These are phyloP conservation scores for Parauchenoglanis ngamensis DNA, from an alignment of 2,797 vertebrate genomes.

Conservation along the genomic window DNA sequence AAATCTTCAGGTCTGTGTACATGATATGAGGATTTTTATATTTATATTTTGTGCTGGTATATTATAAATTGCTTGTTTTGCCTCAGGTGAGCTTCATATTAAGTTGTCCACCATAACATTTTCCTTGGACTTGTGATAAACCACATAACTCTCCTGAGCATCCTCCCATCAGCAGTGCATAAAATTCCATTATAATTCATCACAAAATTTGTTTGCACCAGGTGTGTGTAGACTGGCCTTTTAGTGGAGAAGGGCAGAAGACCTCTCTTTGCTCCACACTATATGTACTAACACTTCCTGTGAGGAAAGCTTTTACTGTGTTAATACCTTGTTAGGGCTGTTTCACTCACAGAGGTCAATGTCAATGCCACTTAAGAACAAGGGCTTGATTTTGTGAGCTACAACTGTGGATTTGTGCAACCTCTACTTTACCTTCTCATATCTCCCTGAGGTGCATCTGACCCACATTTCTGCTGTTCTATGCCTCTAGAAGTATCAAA, in stretches of 20 bases:
- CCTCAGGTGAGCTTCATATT: slow-evolving; percentile 38
- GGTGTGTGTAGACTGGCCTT: slow-evolving; percentile 1
- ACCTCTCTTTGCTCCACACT: slow-evolving; percentile 57
- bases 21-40: background rate
- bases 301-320: slow-evolving; percentile 68
- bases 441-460: slow-evolving; percentile 55
- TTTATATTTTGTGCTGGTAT: background rate
- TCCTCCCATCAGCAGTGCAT: slow-evolving; percentile 18
- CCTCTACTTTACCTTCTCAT: slow-evolving; percentile 60
- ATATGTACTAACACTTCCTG: slow-evolving; percentile 75
- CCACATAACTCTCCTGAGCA: slow-evolving; percentile 15
- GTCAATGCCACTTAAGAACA: slow-evolving; percentile 78
- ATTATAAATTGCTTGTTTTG: background rate
- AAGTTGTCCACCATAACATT: slow-evolving; percentile 31
- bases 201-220: slow-evolving; percentile 44
- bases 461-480: slow-evolving; percentile 49
- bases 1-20: slow-evolving; percentile 4
- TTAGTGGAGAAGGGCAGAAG: slow-evolving; percentile 6
- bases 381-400: slow-evolving; percentile 75
- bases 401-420: slow-evolving; percentile 69
- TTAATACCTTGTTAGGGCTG: slow-evolving; percentile 81
- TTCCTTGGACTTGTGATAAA: background rate
- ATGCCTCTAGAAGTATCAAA: slow-evolving; percentile 54
- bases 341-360: slow-evolving; percentile 79
- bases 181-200: slow-evolving; percentile 20